Evolutionary conservation across 2,888 invertebrate species (phyloP), one percentile per base, ranked within the genome.

Genomic region (Sepiola atlantica): DNA sequence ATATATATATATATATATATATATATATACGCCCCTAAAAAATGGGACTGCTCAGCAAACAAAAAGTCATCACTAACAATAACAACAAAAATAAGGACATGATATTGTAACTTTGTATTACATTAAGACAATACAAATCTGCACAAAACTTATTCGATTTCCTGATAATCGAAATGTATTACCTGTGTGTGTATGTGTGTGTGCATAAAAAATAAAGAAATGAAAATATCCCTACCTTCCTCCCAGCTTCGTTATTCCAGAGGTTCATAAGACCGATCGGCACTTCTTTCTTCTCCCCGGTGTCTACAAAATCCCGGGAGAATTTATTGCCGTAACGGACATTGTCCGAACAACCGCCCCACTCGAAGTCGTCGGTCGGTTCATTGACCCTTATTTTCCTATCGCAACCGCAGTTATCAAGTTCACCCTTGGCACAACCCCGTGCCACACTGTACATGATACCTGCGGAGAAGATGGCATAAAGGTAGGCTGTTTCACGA

Each of bases 311-410:
- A 95, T 99, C 98, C 96, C 98, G 98, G 96, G 99, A 98, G 97
- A 98, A 98, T 97, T 98, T 98, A 96, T 98, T 98, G 6, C 99
- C 99, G 96, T 98, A 99, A 97, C 95, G 95, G 94, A 97, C 96
- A 95, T 97, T 98, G 98, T 99, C 99, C 90, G 99, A 99, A 97
- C 99, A 99, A 0, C 99, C 99, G 95, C 99, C 99, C 99, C 99
- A 99, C 97, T 99, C 98, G 96, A 97, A 97, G 91, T 97, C 96
- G 14, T 98, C 98, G 55, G 98, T 98, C n/a, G 98, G 98, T 95
- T 98, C 98, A 96, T 98, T 98, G 95, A 97, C 97, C 96, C 98
- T 98, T n/a, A 98, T 98, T 94, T 98, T 98, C 95, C 98, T 98
- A 97, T 99, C 99, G 97, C 99, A 99, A 90, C 98, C 98, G 97